These are phyloP conservation scores for Mola mola DNA, from an alignment of 2,113 vertebrate genomes.

Conservation along the genomic window DNA sequence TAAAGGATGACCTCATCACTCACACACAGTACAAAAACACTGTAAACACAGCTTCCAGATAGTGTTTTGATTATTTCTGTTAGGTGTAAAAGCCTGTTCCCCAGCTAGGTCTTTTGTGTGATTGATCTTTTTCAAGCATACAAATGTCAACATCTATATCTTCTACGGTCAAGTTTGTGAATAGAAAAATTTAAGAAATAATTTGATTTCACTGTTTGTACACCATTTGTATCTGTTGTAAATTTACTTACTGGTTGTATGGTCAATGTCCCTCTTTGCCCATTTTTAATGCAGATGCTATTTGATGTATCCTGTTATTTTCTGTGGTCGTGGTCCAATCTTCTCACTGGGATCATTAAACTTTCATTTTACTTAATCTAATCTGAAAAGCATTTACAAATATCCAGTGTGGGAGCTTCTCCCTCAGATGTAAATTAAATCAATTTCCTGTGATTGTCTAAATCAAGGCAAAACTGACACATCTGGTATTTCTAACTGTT, in stretches of 20 bases:
- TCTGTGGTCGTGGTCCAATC: conserved; percentile 37
- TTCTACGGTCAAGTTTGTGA: too few species aligned
- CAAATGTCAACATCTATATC: background rate
- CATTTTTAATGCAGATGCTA: too few species aligned
- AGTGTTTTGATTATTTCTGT: conserved; percentile 44
- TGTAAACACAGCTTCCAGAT: conserved; percentile 28
- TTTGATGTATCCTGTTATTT: too few species aligned
- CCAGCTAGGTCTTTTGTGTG: background rate
- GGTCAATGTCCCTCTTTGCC: too few species aligned
- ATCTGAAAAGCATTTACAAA: conserved; percentile 26
- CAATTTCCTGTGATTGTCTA: conserved; percentile 6
- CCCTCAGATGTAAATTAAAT: too few species aligned
- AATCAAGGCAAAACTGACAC: conserved; percentile 15
- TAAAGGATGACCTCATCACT: conserved; percentile 62
- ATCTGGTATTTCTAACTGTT: conserved; percentile 2
- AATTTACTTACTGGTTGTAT: too few species aligned
- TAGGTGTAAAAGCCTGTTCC: conserved; percentile 13
- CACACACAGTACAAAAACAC: conserved; percentile 40
- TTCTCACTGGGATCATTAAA: conserved; percentile 31
- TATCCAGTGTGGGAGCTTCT: background rate
- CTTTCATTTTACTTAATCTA: conserved; percentile 21
- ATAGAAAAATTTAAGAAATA: too few species aligned
- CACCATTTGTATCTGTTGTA: too few species aligned
- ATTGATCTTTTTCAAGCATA: background rate
- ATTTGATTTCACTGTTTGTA: too few species aligned